Evolutionary conservation across 1,140 invertebrate species (phyloP).

Genomic region (Parapsyche elsis): DNA sequence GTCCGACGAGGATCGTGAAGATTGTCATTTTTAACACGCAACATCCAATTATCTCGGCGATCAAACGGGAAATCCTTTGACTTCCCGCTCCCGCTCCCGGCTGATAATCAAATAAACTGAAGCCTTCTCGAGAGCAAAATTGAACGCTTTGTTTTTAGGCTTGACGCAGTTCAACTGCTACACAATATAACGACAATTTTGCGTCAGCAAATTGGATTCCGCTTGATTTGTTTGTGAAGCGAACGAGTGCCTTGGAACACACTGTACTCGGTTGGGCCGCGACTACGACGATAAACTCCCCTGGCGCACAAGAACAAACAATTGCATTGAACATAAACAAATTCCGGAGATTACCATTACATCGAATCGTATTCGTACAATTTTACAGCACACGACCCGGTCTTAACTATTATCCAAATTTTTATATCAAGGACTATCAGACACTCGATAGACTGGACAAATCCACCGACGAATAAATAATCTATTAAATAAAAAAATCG

Average conservation of each 20-base stretch:
- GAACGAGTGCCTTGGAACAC: background rate
- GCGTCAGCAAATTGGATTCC: conserved; percentile 39
- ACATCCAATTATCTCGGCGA: conserved; percentile 27
- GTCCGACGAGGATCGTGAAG: background rate
- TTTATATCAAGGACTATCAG: too few species aligned
- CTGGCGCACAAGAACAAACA: background rate
- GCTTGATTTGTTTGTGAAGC: conserved; percentile 43
- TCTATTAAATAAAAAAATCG: too few species aligned
- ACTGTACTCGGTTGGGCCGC: background rate
- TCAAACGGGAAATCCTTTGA: conserved; percentile 31
- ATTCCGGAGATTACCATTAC: too few species aligned
- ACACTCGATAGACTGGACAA: too few species aligned
- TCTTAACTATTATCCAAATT: too few species aligned
- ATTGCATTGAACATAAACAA: background rate
- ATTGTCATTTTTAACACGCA: conserved; percentile 19
- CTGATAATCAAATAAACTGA: conserved; percentile 15
- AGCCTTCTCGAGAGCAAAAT: conserved; percentile 25
- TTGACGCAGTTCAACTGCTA: conserved; percentile 12
- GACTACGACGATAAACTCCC: background rate
- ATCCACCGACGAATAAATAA: too few species aligned
- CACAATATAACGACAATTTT: conserved; percentile 41
- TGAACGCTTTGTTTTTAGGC: conserved; percentile 29
- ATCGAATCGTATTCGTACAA: too few species aligned
- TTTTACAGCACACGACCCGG: too few species aligned
- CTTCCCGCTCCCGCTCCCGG: conserved; percentile 13